These are phyloP conservation scores for Therioaphis trifolii DNA, from an alignment of 2,888 invertebrate species.

Conservation along the genomic window DNA sequence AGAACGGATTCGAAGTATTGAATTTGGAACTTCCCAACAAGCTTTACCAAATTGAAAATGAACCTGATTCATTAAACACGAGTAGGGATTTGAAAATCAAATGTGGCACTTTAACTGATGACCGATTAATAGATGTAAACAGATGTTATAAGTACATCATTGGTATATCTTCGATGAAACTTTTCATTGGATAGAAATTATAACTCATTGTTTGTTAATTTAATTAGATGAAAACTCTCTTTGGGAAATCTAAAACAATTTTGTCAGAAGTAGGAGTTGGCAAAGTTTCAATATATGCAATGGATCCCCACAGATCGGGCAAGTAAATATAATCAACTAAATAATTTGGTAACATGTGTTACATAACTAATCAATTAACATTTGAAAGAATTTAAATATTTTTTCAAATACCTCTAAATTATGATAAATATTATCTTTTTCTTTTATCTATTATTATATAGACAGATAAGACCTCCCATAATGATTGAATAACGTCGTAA, in stretches of 20 bases:
- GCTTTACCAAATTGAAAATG: conserved; percentile 44
- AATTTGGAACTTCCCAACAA: conserved; percentile 51
- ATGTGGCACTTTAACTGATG: conserved; percentile 55
- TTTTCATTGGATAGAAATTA: not conserved
- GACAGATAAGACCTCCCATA: too few relatives aligned
- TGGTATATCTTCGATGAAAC: not conserved
- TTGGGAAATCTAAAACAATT: conserved; percentile 47
- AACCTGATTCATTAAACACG: conserved; percentile 45
- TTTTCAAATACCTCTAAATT: too few relatives aligned
- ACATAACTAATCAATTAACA: too few relatives aligned
- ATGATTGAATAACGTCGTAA: too few relatives aligned
- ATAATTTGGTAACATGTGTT: too few relatives aligned
- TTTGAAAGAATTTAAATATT: too few relatives aligned
- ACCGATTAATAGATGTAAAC: conserved; percentile 48
- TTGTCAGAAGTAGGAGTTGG: conserved; percentile 44
- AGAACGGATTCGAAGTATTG: conserved; percentile 41
- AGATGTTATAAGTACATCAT: not conserved
- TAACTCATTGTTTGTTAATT: not conserved
- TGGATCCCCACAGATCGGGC: conserved; percentile 44
- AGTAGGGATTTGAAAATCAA: conserved; percentile 53
- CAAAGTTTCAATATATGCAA: conserved; percentile 42
- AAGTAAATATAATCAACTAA: not conserved
- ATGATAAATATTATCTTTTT: too few relatives aligned
- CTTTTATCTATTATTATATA: too few relatives aligned
- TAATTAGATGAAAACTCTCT: conserved; percentile 52